These are phyloP conservation scores for Pterostichus madidus DNA, from an alignment of 2,888 invertebrate species.

Conservation along the genomic window DNA sequence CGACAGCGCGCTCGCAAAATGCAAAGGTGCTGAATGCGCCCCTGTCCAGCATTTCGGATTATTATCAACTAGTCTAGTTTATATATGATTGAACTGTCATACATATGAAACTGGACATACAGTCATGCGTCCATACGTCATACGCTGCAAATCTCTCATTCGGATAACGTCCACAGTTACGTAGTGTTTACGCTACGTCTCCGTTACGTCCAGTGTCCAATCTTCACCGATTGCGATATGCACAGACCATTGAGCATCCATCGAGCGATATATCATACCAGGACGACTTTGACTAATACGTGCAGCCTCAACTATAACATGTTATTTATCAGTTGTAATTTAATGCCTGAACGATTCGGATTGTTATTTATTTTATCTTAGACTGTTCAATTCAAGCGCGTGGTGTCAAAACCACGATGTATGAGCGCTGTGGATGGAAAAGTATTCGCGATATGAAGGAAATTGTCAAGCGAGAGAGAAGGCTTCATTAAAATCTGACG, in stretches of 20 bases:
- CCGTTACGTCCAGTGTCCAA: conserved; percentile 21
- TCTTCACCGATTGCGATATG: conserved; percentile 32
- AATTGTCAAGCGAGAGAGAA: conserved; percentile 40
- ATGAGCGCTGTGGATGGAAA: conserved; percentile 6
- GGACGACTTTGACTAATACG: conserved; percentile 49
- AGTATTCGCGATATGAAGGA: conserved; percentile 39
- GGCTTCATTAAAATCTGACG: conserved; percentile 42
- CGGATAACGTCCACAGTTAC: conserved; percentile 16
- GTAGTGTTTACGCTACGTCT: conserved; percentile 5
- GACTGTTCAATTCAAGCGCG: conserved; percentile 43
- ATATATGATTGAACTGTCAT: conserved; percentile 49
- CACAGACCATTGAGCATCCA: conserved; percentile 47
- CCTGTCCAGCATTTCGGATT: conserved; percentile 28
- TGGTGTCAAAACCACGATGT: conserved; percentile 45
- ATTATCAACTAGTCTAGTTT: conserved; percentile 34
- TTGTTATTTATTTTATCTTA: conserved; percentile 56
- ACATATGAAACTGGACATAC: conserved; percentile 25
- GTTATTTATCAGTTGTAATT: conserved; percentile 66
- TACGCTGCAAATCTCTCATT: conserved; percentile 21
- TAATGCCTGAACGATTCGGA: conserved; percentile 59
- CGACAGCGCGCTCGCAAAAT: too few relatives aligned
- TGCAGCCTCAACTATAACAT: conserved; percentile 23
- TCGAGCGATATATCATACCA: conserved; percentile 39
- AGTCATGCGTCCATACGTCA: conserved; percentile 31
- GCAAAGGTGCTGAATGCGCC: background rate